Evolutionary conservation across 2,797 vertebrate genomes (phyloP), one percentile per base, ranked within the genome.

Genomic region (Cynopterus sphinx): DNA sequence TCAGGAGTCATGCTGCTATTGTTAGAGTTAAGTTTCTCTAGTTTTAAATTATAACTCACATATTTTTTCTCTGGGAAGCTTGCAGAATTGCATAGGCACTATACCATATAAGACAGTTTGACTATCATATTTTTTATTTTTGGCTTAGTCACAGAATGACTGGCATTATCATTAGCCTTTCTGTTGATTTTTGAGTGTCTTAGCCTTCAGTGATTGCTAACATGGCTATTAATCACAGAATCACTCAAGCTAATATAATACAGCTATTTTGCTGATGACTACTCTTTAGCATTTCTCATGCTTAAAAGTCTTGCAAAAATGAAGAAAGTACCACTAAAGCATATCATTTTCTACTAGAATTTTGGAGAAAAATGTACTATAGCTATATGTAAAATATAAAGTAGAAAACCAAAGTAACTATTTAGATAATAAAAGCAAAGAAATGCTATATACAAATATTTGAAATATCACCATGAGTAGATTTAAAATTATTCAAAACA

Each of bases 141-240:
- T 83, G 53, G 91, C 12, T 17, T 90, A 33, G 86, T 77, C 91
- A 88, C 67, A 97, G 96, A 88, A 90, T 53, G 91, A 41, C 77
- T 5, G 16, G 16, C 13, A 81, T 74, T 49, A 85, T 39, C 46
- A 31, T 24, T 84, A 96, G 96, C 17, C 73, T 39, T 12, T 92
- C 1, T 41, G 0, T 9, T 77, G 82, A 88, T 93, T 75, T 74
- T 46, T 91, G 94, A 84, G 15, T 1, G 61, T 63, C 17, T 33
- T 33, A 92, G 87, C 11, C 0, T 36, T 96, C 26, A 8, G 3
- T 55, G 68, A 87, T 8, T 63, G 28, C 65, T 84, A 39, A 13
- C 61, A 68, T 4, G 39, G 74, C 46, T 96, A 19, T 53, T 90
- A 0, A 0, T 0, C 0, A 92, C 11, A 19, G 95, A 94, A 87